phyloP scores from a whole-genome alignment of 2,113 vertebrate genomes.

The Hypocryptadius cinnamomeus region DNA sequence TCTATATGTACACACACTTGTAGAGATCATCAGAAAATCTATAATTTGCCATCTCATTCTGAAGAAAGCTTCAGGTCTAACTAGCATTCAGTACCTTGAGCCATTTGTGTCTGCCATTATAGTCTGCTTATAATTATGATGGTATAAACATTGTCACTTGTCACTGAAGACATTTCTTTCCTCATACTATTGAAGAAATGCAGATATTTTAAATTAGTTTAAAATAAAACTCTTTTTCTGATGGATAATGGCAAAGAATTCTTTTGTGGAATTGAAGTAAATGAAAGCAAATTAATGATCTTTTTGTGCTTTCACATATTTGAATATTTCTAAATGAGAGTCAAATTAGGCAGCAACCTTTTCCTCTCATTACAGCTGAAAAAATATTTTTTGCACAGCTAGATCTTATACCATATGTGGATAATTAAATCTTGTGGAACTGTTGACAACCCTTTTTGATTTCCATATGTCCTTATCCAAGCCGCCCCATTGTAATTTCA shows the following conservation, averaged over 20 bases:
- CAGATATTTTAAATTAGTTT: neutral
- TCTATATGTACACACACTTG: neutral
- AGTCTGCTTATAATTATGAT: neutral
- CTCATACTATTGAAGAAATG: neutral
- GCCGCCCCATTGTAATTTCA: neutral
- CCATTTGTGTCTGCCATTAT: neutral
- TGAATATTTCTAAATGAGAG: neutral
- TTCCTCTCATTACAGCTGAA: constrained; percentile 15
- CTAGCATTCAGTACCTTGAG: neutral
- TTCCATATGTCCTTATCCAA: neutral
- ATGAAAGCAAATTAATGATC: neutral
- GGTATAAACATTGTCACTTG: neutral
- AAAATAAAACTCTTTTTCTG: neutral
- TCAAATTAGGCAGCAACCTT: neutral
- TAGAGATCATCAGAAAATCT: neutral
- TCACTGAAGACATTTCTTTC: neutral
- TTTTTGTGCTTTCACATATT: neutral
- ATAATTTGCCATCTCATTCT: neutral
- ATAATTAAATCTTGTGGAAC: neutral
- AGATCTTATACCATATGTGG: neutral
- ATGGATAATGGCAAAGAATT: neutral
- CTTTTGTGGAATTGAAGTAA: neutral
- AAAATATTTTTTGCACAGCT: constrained; percentile 25
- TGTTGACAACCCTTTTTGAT: neutral
- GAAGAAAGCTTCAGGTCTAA: neutral